Percentiles rank a stretch among this genome's conserved stretches.
These are phyloP conservation scores for Formicarius rufipectus DNA, from an alignment of 2,113 vertebrate genomes.

Conservation along the genomic window DNA sequence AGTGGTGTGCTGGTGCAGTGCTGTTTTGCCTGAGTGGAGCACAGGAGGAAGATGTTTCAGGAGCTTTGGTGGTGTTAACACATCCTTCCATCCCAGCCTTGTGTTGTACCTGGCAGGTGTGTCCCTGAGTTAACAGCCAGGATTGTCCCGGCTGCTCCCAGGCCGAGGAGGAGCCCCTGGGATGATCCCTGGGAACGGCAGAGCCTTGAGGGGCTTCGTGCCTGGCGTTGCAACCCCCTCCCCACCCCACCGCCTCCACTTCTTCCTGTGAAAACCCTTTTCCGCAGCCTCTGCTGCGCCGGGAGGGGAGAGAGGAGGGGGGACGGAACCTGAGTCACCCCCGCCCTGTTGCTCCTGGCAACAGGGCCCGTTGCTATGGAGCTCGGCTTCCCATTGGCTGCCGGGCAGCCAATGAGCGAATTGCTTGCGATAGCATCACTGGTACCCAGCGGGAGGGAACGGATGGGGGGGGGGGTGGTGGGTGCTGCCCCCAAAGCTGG, in stretches of 20 bases:
- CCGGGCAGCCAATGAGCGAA: constrained; percentile 80
- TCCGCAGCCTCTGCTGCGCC: neutral
- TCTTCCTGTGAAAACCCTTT: neutral
- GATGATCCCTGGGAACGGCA: neutral
- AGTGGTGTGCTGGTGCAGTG: no score
- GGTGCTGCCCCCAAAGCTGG: neutral
- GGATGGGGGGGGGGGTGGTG: neutral
- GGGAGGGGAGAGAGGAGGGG: neutral
- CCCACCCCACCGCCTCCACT: neutral
- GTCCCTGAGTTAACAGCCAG: fast-evolving
- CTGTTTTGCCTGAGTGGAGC: neutral
- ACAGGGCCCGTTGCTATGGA: constrained; percentile 93
- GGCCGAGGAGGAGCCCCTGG: neutral
- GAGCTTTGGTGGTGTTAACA: neutral
- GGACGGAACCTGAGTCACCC: neutral
- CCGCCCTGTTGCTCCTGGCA: constrained; percentile 82
- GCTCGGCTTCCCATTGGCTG: constrained; percentile 82
- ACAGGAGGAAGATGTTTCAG: fast-evolving
- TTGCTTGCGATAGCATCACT: constrained; percentile 25
- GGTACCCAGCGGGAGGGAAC: neutral
- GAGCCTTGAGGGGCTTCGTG: neutral
- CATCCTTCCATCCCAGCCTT: neutral
- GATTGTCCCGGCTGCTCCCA: neutral
- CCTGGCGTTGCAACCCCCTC: fast-evolving
- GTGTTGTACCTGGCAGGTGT: no score